Evolutionary conservation across 2,113 vertebrate genomes (phyloP), one percentile per base, ranked within the genome.

Genomic region (Pangasianodon gigas): DNA sequence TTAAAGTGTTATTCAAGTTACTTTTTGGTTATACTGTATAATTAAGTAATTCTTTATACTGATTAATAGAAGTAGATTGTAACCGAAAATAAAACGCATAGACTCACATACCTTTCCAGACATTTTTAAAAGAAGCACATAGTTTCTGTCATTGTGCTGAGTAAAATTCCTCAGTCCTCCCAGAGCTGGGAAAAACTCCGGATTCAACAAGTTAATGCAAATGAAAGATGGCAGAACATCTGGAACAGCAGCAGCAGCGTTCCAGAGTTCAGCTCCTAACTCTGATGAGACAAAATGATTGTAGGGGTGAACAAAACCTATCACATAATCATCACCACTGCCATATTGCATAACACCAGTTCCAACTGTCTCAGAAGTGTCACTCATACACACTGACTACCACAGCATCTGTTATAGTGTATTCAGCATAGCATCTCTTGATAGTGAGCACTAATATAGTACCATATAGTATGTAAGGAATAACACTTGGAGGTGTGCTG

Each of bases 141-240:
- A 11, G 44, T 77, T 13, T 79, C 21, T 79, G 71, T 44, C 32
- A 41, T 6, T 71, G 41, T 77, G 8, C 21, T 77, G 41, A 41
- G 32, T 41, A 37, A 37, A 71, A 71, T 18, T 19, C n/a, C 13
- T 69, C 16, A 37, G 4, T 37, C 0, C 19, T 79, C 21, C 26
- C 44, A 48, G 44, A 14, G 75, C 21, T 79, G 18, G 44, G 44
- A 46, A 48, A 80, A 80, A n/a, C 26, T 80, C 77, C 18, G 0
- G 11, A 80, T 80, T 80, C 46, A 51, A 52, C 77, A 80, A n/a
- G 79, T 81, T 84, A 79, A 84, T 80, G 62, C 87, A 71, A 88
- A 85, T 88, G 74, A 74, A 81, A 86, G 29, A 58, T 56, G 67
- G 60, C 58, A 90, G 79, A 87, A 82, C 87, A 88, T 79, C 87